phyloP scores from a whole-genome alignment of 2,113 vertebrate genomes.

The Sciurus niger region DNA sequence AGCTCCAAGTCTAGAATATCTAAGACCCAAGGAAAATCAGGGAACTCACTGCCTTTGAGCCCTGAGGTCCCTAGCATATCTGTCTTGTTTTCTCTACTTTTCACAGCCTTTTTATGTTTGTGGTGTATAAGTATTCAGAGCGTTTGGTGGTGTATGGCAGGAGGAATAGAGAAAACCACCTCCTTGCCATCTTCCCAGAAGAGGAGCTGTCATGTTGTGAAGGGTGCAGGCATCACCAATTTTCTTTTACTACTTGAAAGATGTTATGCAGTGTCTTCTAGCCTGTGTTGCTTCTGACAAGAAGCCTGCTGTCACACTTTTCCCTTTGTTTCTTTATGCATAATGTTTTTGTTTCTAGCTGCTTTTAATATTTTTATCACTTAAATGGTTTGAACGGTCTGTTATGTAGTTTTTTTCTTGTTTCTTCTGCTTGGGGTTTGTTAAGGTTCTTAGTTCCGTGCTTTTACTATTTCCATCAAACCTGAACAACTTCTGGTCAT shows the following conservation, averaged over 20 bases:
- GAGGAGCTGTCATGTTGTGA: not conserved
- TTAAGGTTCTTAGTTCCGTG: not conserved
- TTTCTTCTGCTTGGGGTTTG: not conserved
- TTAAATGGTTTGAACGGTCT: not conserved
- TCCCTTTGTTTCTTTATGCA: not conserved
- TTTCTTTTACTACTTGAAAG: not conserved
- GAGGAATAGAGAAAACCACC: not conserved
- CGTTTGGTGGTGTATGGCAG: not conserved
- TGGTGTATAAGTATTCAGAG: not conserved
- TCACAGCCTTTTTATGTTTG: not conserved
- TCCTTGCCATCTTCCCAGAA: not conserved
- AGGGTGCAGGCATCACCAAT: too few species aligned
- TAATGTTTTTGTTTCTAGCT: not conserved
- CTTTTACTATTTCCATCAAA: not conserved
- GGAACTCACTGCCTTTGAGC: not conserved
- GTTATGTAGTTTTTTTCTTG: not conserved
- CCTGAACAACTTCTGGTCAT: not conserved
- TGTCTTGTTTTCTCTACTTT: not conserved
- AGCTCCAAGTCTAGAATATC: not conserved
- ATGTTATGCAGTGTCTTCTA: not conserved
- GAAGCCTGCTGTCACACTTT: not conserved
- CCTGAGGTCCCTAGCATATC: not conserved
- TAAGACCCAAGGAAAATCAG: not conserved
- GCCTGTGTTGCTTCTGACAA: not conserved
- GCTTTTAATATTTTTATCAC: not conserved